A percentile compares a stretch with the other conserved stretches of the same genome.
Conservation (phyloP, 2,888 invertebrate species). For the Anticlea derivata region DNA sequence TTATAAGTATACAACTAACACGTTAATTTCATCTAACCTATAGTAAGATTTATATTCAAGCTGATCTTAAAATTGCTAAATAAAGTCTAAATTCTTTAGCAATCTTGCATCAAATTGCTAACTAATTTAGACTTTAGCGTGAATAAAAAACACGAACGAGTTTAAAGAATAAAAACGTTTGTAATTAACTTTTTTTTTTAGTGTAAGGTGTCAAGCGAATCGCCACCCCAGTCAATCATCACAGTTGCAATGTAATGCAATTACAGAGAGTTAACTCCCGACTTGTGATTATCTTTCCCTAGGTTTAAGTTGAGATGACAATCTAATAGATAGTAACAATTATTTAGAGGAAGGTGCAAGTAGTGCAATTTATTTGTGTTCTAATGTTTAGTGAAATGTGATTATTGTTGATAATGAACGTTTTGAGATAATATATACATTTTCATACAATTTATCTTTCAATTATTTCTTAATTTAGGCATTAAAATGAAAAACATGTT, state of each 20-base stretch:
- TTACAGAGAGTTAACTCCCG: slow-evolving; percentile 26
- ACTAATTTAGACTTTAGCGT: no score
- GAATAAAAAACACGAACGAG: no score
- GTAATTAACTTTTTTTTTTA: no score
- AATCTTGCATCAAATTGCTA: no score
- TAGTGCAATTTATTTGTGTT: slow-evolving; percentile 61
- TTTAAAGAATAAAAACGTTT: no score
- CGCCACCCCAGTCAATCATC: slow-evolving; percentile 18
- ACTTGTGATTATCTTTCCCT: slow-evolving; percentile 35
- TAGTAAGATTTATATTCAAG: no score
- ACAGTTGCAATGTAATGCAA: slow-evolving; percentile 27
- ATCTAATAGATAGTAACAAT: slow-evolving; percentile 31
- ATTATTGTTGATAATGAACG: slow-evolving; percentile 71
- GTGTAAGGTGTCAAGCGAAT: no score
- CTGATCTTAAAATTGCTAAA: no score
- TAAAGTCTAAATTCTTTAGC: no score
- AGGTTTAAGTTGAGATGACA: slow-evolving; percentile 31
- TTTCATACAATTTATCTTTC: slow-evolving; percentile 45
- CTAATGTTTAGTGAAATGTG: slow-evolving; percentile 59
- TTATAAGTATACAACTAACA: no score
- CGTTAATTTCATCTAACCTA: no score
- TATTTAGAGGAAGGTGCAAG: slow-evolving; percentile 46
- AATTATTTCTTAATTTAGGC: slow-evolving; percentile 3
- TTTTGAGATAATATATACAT: slow-evolving; percentile 68
- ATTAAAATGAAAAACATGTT: slow-evolving; percentile 28